Percentiles rank a stretch among this genome's conserved stretches.
phyloP scores from a whole-genome alignment of 2,797 vertebrate species.

The Smutsia temminckii region DNA sequence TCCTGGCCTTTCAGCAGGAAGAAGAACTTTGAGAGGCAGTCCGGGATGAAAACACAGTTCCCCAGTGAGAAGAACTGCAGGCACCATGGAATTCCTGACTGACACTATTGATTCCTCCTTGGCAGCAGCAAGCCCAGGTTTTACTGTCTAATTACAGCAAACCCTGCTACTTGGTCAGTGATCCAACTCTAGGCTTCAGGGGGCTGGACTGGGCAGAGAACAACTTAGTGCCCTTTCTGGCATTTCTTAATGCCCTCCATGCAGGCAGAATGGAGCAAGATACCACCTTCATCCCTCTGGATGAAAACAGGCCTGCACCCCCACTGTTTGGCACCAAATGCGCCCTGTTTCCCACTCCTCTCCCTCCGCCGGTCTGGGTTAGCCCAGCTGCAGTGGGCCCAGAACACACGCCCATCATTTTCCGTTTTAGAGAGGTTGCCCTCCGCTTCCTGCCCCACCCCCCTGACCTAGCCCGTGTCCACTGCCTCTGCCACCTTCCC shows the following conservation, averaged over 20 bases:
- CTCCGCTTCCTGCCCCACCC: background rate
- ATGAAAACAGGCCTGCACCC: background rate
- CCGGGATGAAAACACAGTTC: background rate
- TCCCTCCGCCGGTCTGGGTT: background rate
- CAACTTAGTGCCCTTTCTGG: background rate
- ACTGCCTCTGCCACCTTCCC: background rate
- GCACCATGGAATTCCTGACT: background rate
- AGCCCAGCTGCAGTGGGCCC: background rate
- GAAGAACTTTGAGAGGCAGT: background rate
- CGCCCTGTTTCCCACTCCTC: background rate
- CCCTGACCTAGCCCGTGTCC: background rate
- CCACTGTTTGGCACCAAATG: too few species aligned
- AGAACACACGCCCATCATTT: background rate
- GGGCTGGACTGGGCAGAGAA: background rate
- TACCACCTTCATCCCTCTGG: too few species aligned
- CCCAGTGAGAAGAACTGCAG: background rate
- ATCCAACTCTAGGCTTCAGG: background rate
- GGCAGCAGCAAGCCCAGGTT: background rate
- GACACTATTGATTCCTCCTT: background rate
- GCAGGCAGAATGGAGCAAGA: too few species aligned
- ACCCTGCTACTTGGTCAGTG: background rate
- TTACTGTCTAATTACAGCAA: background rate
- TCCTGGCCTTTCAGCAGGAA: slow-evolving; percentile 26
- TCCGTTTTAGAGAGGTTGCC: background rate
- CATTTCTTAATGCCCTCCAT: background rate